Percentiles rank a stretch among this genome's conserved stretches.
phyloP scores from a whole-genome alignment of 2,888 invertebrate species.

The Lumbricus terrestris region DNA sequence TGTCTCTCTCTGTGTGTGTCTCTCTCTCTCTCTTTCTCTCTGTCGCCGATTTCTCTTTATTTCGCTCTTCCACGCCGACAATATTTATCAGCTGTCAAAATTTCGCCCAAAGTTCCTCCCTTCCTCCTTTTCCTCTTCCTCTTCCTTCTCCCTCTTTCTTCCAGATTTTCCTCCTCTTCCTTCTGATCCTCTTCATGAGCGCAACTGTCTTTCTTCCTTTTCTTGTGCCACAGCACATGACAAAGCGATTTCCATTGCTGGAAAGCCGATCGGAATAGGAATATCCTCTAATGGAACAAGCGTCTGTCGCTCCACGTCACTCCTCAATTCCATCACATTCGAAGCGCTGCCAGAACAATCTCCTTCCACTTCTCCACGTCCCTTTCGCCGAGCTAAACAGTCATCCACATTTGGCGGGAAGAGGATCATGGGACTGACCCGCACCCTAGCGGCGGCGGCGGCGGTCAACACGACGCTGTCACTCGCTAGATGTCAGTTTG shows the following conservation, averaged over 20 bases:
- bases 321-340: neutral
- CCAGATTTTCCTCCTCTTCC: no score
- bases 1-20: no score
- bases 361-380: neutral
- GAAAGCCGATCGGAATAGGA: neutral
- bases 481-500: neutral
- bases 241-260: neutral
- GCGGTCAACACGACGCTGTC: no score
- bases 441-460: neutral
- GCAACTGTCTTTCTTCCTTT: neutral
- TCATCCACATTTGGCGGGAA: neutral
- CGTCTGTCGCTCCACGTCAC: neutral
- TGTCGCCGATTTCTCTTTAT: neutral
- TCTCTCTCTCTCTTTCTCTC: no score
- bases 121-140: neutral
- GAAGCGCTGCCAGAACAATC: neutral
- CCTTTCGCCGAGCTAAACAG: neutral
- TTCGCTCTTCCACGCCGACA: neutral
- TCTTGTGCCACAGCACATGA: neutral
- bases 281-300: neutral
- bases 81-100: neutral
- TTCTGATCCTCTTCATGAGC: no score
- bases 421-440: neutral
- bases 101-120: neutral
- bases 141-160: neutral